Base-by-base conservation (phyloP, 2,113 vertebrate species). In the Heterotilapia buettikoferi region DNA sequence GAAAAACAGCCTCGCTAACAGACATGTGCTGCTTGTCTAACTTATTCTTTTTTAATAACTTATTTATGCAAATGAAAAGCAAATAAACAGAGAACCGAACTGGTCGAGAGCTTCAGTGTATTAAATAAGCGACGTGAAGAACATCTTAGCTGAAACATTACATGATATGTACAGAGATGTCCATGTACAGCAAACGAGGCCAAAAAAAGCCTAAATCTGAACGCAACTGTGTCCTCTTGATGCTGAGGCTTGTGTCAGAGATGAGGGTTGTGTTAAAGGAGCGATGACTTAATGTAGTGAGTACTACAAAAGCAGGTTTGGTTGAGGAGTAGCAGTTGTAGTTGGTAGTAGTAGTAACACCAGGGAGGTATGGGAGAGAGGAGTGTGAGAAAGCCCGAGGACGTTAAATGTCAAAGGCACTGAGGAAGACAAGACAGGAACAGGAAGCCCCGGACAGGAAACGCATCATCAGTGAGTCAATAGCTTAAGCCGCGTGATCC, bases 401-500 rank as follows among this genome's bases (percentile, higher is more conserved):
- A 87, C 84, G 57, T 93, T 86, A 88, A 93, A 91, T 84, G 92
- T 87, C 40, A 87, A 94, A 96, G 94, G 95, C 95, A 96, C 95
- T 90, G 88, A 96, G 92, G 92, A 94, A 96, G 90, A 93, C 89
- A 91, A 92, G 87, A 94, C 78, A 90, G 16, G 89, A 83, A 79
- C 66, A 88, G 92, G 88, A 91, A 93, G 90, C 80, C 95, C 94
- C 85, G 90, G 86, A 95, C 90, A 95, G 92, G 95, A 96, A 96
- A 94, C 88, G 88, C 92, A 93, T 95, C 94, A 94, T 99, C 97
- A 99, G 31, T 98, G 98, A 97, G 98, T 98, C 97, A 99, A 97
- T 87, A 98, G 87, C 93, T 98, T 99, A 95, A 99, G 98, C 94
- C 97, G 97, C 0, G 97, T 97, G 86, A 99, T 96, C 98, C 97